Conservation (phyloP, 2,113 vertebrate genomes). For the Otis tarda region DNA sequence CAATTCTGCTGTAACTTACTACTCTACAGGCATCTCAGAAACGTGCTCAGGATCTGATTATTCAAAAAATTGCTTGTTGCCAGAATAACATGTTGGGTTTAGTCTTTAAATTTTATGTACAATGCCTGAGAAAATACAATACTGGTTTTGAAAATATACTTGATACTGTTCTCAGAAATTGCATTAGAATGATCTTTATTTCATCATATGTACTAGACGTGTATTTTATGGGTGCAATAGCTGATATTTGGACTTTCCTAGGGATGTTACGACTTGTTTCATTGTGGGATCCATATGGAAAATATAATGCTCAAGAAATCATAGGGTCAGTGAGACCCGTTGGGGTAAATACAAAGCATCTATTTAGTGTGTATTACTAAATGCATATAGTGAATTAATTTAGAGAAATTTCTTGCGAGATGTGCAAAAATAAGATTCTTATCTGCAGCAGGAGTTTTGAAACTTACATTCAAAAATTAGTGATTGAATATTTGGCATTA, state of each 20-base stretch:
- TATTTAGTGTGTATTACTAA: background rate
- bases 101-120: background rate
- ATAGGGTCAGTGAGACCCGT: background rate
- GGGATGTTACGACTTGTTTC: background rate
- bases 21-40: background rate
- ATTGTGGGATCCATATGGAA: background rate
- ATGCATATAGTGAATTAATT: constrained; percentile 16
- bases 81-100: background rate
- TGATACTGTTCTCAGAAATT: background rate
- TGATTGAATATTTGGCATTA: background rate
- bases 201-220: background rate
- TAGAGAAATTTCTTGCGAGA: background rate
- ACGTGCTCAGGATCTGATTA: background rate
- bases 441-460: background rate
- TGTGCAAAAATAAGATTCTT: background rate
- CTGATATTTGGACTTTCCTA: background rate
- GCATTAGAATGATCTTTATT: background rate
- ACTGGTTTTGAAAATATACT: background rate
- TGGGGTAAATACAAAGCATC: background rate
- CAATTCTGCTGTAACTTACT: background rate
- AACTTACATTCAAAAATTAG: background rate
- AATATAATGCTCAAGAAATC: background rate
- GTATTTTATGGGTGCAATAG: background rate
- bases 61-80: background rate
- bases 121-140: background rate